phyloP scores from a whole-genome alignment of 2,797 vertebrate genomes.

The Tapera naevia region DNA sequence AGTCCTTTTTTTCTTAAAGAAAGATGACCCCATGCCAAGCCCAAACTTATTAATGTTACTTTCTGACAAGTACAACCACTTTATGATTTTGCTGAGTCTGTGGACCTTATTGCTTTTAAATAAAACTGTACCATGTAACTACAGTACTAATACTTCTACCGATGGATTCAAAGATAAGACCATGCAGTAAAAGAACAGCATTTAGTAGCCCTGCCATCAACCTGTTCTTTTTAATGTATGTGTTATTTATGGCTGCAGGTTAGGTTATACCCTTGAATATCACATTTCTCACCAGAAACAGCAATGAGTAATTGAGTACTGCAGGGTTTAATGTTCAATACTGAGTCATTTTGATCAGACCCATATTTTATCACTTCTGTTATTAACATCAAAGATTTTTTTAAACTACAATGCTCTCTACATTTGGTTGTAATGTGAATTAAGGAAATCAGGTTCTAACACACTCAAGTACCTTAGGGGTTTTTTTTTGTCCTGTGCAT shows the following conservation, averaged over 20 bases:
- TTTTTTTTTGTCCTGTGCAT: not conserved
- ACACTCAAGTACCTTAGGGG: not conserved
- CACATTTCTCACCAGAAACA: conserved; percentile 66
- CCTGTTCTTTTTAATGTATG: not conserved
- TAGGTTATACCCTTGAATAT: conserved; percentile 48
- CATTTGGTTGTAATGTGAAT: conserved; percentile 29
- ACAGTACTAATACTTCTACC: not conserved
- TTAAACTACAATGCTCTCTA: conserved; percentile 1
- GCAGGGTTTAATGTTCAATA: conserved; percentile 51
- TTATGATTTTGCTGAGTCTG: conserved; percentile 9
- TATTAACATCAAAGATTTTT: conserved; percentile 47
- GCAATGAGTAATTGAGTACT: conserved; percentile 65
- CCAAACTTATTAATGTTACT: conserved; percentile 38
- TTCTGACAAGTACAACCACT: conserved; percentile 41
- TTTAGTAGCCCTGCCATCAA: not conserved
- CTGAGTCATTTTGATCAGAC: conserved; percentile 72
- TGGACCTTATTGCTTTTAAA: conserved; percentile 12
- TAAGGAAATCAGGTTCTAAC: conserved; percentile 19
- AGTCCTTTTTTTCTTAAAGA: not conserved
- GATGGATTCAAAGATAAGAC: conserved; percentile 6
- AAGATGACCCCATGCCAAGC: not conserved
- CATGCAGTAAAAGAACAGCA: not conserved
- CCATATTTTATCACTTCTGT: conserved; percentile 63
- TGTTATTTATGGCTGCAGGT: conserved; percentile 52
- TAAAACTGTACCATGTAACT: not conserved